Evolutionary conservation across 2,888 invertebrate species (phyloP).

Genomic region (Macaria liturata): DNA sequence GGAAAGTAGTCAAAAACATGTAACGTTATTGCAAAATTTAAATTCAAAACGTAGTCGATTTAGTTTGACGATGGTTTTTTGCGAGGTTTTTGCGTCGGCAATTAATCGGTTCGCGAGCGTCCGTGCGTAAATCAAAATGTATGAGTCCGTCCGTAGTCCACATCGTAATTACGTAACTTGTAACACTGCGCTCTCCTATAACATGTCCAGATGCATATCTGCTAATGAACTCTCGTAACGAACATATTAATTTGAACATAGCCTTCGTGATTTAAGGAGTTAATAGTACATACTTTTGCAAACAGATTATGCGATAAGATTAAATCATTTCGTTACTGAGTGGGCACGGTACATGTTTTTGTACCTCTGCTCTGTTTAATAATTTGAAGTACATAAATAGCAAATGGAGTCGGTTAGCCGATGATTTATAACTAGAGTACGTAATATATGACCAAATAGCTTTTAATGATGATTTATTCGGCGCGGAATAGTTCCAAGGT

Average conservation of each 20-base stretch:
- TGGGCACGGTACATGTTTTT: constrained; percentile 27
- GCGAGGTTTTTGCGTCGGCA: constrained; percentile 32
- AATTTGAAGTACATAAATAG: neutral
- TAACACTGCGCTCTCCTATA: constrained; percentile 23
- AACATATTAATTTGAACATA: constrained; percentile 49
- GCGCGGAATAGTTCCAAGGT: too few species aligned
- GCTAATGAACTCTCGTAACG: constrained; percentile 43
- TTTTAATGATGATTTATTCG: constrained; percentile 1
- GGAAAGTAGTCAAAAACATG: constrained; percentile 24
- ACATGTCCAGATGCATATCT: constrained; percentile 48
- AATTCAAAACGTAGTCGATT: constrained; percentile 43
- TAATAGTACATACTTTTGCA: constrained; percentile 10
- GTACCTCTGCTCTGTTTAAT: constrained; percentile 24
- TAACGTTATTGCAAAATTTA: constrained; percentile 24
- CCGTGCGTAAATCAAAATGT: constrained; percentile 62
- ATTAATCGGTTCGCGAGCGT: constrained; percentile 40
- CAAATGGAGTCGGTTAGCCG: constrained; percentile 21
- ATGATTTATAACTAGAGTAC: constrained; percentile 22
- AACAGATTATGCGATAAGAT: constrained; percentile 39
- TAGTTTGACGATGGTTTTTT: constrained; percentile 23
- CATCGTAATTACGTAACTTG: constrained; percentile 44
- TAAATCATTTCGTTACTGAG: constrained; percentile 32
- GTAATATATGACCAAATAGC: constrained; percentile 19
- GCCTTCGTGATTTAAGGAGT: constrained; percentile 39
- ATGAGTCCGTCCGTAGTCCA: constrained; percentile 41